phyloP scores from a whole-genome alignment of 2,113 vertebrate species.

The Charina bottae region DNA sequence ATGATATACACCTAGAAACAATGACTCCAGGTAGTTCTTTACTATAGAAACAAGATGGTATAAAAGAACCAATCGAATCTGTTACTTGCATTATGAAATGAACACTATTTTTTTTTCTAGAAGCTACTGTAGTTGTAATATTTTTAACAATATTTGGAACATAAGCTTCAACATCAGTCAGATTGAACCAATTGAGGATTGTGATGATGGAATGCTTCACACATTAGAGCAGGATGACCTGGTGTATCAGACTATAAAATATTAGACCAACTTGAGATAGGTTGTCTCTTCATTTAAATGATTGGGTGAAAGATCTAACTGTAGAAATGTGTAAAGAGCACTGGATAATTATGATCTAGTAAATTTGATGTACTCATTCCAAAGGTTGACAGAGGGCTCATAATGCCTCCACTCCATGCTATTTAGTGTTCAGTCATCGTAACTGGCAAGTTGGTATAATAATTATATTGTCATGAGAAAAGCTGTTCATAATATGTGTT shows the following conservation, averaged over 20 bases:
- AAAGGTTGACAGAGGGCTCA: not conserved
- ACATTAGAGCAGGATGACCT: not conserved
- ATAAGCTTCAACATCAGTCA: not conserved
- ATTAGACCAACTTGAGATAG: not conserved
- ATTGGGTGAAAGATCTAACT: not conserved
- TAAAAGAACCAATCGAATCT: not conserved
- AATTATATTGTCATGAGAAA: not conserved
- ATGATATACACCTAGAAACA: not conserved
- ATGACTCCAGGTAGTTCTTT: not conserved
- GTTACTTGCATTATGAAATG: not conserved
- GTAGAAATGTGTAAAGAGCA: not conserved
- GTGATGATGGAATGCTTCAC: not conserved
- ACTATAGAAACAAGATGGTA: not conserved
- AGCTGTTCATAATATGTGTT: not conserved
- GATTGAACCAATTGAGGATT: not conserved
- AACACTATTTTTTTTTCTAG: not conserved
- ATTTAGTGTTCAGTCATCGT: not conserved
- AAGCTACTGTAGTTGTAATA: not conserved
- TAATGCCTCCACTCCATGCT: not conserved
- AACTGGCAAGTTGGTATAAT: not conserved
- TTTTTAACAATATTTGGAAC: not conserved
- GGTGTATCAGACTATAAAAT: not conserved
- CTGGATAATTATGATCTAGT: not conserved
- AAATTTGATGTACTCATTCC: not conserved
- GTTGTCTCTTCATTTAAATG: not conserved